Conservation (phyloP, 1,140 invertebrate genomes). For the Bombyx mandarina region DNA sequence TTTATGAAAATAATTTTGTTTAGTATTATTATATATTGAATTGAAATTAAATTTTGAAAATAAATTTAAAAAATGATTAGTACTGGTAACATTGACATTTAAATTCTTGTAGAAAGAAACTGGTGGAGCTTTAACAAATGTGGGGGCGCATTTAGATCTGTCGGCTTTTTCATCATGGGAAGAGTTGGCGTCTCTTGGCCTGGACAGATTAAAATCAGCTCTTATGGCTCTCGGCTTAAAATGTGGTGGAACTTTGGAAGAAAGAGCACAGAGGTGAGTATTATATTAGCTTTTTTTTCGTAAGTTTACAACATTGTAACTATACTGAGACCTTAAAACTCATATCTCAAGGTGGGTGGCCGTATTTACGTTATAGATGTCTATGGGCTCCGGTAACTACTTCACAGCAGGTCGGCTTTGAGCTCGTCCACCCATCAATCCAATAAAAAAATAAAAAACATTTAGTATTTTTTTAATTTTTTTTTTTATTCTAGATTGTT, state of each 20-base stretch:
- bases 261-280: slow-evolving; percentile 87
- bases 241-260: slow-evolving; percentile 98
- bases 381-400: background rate
- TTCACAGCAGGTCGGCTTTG: background rate
- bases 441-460: too few relatives aligned
- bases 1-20: too few relatives aligned
- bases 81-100: background rate
- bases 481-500: slow-evolving; percentile 76
- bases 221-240: slow-evolving; percentile 97
- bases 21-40: too few relatives aligned
- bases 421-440: too few relatives aligned
- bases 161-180: slow-evolving; percentile 98
- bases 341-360: too few relatives aligned
- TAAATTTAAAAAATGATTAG: too few relatives aligned
- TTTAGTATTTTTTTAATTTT: slow-evolving; percentile 6
- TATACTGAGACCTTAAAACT: too few relatives aligned
- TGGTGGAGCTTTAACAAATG: slow-evolving; percentile 90
- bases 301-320: slow-evolving; percentile 1
- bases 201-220: slow-evolving; percentile 97
- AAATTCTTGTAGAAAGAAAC: slow-evolving; percentile 85
- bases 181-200: slow-evolving; percentile 94
- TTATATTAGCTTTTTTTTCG: background rate
- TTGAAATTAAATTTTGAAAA: too few relatives aligned
- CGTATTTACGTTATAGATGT: too few relatives aligned
- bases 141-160: slow-evolving; percentile 96